Evolutionary conservation across 2,888 invertebrate genomes (phyloP).

Genomic region (Zaprionus obscuricornis): DNA sequence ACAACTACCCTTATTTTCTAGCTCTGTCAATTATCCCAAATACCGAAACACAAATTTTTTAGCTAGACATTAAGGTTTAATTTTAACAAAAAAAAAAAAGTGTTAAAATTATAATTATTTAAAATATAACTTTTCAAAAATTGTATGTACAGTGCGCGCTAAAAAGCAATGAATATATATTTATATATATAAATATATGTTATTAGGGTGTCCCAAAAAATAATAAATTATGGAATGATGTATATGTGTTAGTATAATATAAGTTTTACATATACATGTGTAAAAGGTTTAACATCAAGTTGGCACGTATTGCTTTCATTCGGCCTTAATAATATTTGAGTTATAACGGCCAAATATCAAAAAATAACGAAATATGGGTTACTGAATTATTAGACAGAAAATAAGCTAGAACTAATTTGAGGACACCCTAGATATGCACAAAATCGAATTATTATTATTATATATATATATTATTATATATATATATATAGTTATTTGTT

Average conservation of each 20-base stretch:
- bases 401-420: too few relatives aligned
- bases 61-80: constrained; percentile 59
- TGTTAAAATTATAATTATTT: constrained; percentile 30
- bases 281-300: too few relatives aligned
- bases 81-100: constrained; percentile 24
- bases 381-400: too few relatives aligned
- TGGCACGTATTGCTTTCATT: too few relatives aligned
- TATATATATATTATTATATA: constrained; percentile 17
- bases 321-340: too few relatives aligned
- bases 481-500: constrained; percentile 19
- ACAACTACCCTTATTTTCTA: background rate
- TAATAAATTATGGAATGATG: too few relatives aligned
- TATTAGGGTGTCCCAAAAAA: too few relatives aligned
- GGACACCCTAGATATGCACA: too few relatives aligned
- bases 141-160: constrained; percentile 73
- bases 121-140: constrained; percentile 25
- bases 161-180: constrained; percentile 21
- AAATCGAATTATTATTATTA: too few relatives aligned
- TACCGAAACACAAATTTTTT: constrained; percentile 30
- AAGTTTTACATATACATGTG: constrained; percentile 28
- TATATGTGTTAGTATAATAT: too few relatives aligned
- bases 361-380: too few relatives aligned
- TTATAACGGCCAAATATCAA: too few relatives aligned
- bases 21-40: constrained; percentile 15
- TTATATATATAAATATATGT: constrained; percentile 26